Evolutionary conservation across 2,888 invertebrate genomes (phyloP), one percentile per base, ranked within the genome.

Genomic region (Taenaris catops): DNA sequence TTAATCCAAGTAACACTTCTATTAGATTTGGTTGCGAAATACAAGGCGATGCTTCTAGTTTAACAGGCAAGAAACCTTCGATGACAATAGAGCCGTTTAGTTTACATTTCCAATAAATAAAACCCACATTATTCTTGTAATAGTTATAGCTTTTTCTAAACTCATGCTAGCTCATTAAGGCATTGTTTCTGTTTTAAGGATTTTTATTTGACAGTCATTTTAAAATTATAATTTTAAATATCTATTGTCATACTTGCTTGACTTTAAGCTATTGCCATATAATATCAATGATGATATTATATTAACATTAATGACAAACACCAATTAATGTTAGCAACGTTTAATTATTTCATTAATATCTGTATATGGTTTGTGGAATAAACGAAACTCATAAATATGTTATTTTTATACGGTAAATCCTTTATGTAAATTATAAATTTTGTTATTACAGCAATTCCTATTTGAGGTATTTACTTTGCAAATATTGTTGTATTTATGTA

Each of bases 51-150:
- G 38, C 46, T 18, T 65, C 62, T 19, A 58, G 20, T 51, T 76
- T 70, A 36, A 79, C 53, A 1, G 79, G 78, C 24, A 79, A 37
- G 49, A 76, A 79, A 3, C 79, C 79, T 63, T 79, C 75, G 25
- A 75, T 63, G 8, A 66, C 35, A 8, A 58, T 2, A 0, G 57
- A 53, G 9, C 58, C 52, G 16, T 56, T 53, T 5, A 53, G 8
- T 42, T 59, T 68, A 35, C 61, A 60, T 52, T 74, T 76, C 79
- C 79, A 79, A 38, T 74, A 79, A 44, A 79, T 78, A 48, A 79
- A 74, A 0, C 70, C 78, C 44, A 61, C 25, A 51, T 38, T 36
- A 79, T 25, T 63, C 67, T 72, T 6, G 69, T 56, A 23, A 74
- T 62, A 10, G 78, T 74, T 19, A 76, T 58, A 18, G 58, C 51